Evolutionary conservation across 2,113 vertebrate species (phyloP).

Genomic region (Mohoua ochrocephala): DNA sequence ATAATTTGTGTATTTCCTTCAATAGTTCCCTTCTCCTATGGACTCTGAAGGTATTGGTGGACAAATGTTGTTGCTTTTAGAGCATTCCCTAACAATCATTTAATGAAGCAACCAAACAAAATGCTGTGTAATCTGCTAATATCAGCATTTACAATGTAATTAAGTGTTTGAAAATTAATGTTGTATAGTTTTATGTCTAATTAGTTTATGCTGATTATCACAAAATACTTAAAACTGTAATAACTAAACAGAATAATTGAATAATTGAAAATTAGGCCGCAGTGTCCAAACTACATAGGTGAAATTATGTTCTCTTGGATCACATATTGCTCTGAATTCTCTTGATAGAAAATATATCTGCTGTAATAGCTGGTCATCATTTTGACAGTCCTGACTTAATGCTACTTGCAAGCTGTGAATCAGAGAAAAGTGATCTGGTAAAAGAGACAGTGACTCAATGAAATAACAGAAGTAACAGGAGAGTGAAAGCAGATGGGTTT

Average conservation of each 20-base stretch:
- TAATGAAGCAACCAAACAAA: slow-evolving; percentile 61
- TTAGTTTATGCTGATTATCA: slow-evolving; percentile 55
- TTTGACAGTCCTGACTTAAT: not conserved
- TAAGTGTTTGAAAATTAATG: slow-evolving; percentile 57
- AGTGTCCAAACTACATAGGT: not conserved
- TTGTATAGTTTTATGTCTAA: slow-evolving; percentile 53
- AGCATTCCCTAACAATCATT: slow-evolving; percentile 2
- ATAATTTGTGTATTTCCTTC: not conserved
- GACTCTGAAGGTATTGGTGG: not conserved
- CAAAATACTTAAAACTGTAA: slow-evolving; percentile 43
- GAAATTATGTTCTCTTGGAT: not conserved
- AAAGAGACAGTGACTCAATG: not conserved
- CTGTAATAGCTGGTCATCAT: not conserved
- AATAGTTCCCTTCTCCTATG: not conserved
- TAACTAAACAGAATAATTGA: slow-evolving; percentile 63
- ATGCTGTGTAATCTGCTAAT: slow-evolving; percentile 55
- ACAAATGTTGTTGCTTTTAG: slow-evolving; percentile 15
- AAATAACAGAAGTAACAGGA: not conserved
- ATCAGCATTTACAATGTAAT: slow-evolving; percentile 61
- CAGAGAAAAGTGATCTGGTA: not conserved
- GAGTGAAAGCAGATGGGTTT: not conserved
- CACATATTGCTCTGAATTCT: not conserved
- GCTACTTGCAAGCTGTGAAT: not conserved
- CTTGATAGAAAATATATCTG: not conserved
- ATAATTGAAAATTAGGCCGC: slow-evolving; percentile 1